phyloP scores from a whole-genome alignment of 2,113 vertebrate genomes.

The Girardinichthys multiradiatus region DNA sequence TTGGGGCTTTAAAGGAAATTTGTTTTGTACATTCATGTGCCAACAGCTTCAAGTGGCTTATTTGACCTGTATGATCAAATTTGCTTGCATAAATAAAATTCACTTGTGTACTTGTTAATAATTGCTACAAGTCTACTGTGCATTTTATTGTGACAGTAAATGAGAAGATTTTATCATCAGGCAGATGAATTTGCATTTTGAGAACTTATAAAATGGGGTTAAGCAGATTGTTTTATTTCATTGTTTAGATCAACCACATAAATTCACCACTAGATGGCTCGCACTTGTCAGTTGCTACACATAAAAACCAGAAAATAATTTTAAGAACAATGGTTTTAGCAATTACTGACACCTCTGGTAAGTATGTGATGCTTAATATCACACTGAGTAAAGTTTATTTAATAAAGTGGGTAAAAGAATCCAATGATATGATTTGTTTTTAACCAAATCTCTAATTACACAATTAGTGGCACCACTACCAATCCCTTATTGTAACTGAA shows the following conservation, averaged over 20 bases:
- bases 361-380: too few relatives aligned
- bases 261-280: constrained; percentile 42
- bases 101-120: constrained; percentile 96
- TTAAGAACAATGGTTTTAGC: too few relatives aligned
- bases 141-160: constrained; percentile 21
- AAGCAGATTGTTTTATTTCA: not conserved
- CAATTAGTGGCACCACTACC: too few relatives aligned
- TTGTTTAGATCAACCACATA: not conserved
- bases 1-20: constrained; percentile 94
- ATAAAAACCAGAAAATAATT: not conserved
- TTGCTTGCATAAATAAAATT: constrained; percentile 98
- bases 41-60: constrained; percentile 99
- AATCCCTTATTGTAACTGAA: too few relatives aligned
- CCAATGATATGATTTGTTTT: too few relatives aligned
- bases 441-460: too few relatives aligned
- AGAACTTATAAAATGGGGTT: not conserved
- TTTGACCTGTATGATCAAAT: constrained; percentile 98
- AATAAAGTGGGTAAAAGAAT: too few relatives aligned
- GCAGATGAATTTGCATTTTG: not conserved
- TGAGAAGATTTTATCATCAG: too few relatives aligned
- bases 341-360: too few relatives aligned
- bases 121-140: constrained; percentile 48
- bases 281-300: constrained; percentile 1
- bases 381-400: too few relatives aligned
- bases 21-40: constrained; percentile 99